Conservation (phyloP, 2,113 vertebrate species). For the Takifugu bimaculatus region DNA sequence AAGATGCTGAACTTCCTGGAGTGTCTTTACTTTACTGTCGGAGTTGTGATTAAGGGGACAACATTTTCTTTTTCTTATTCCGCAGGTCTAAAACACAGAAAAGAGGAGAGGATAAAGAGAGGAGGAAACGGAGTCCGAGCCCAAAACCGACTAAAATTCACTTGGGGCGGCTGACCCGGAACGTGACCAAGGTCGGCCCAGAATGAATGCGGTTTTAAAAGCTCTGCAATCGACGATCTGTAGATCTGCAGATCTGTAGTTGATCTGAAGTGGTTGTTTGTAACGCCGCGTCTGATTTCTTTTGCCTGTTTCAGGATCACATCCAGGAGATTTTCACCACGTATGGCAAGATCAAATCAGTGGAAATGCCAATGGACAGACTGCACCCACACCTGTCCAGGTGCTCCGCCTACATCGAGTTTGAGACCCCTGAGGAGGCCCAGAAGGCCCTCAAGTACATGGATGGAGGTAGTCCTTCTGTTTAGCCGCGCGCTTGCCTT, state of each 20-base stretch:
- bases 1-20: no score
- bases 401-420: constrained; percentile 94
- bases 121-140: constrained; percentile 89
- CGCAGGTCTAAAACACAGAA: constrained; percentile 92
- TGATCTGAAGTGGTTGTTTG: neutral
- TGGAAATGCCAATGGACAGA: constrained; percentile 91
- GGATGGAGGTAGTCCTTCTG: constrained; percentile 86
- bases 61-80: constrained; percentile 4
- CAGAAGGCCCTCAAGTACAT: constrained; percentile 97
- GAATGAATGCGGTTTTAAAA: neutral
- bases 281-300: neutral
- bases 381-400: constrained; percentile 87
- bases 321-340: constrained; percentile 97
- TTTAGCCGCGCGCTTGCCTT: no score
- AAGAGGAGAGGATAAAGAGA: constrained; percentile 91
- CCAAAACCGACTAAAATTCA: constrained; percentile 95
- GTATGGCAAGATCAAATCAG: constrained; percentile 95
- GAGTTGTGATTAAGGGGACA: neutral
- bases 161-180: constrained; percentile 90
- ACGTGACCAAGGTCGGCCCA: constrained; percentile 88
- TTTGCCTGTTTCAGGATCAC: constrained; percentile 80
- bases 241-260: neutral
- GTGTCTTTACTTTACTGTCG: neutral
- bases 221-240: no score
- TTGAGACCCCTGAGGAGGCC: constrained; percentile 91